Evolutionary conservation across 2,888 invertebrate genomes (phyloP), one percentile per base, ranked within the genome.

Genomic region (Bombylius major): DNA sequence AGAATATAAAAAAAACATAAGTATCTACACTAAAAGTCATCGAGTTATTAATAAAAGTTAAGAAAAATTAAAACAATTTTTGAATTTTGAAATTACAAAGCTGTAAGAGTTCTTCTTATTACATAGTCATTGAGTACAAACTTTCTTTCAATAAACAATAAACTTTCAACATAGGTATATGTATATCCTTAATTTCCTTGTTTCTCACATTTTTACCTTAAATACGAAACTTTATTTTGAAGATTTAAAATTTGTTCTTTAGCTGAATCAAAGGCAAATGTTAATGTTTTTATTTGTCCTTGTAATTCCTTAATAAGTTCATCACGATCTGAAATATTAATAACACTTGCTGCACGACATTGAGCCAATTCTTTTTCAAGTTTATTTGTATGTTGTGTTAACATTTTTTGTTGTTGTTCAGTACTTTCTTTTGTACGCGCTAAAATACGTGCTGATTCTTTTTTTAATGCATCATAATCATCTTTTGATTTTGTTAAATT

Each of bases 231-330:
- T 56, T 73, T 72, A 12, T 67, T 64, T 5, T 72, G 66, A 4
- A 74, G 61, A 0, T 69, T 66, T 5, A 70, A 67, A 45, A 74
- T 73, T 56, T 73, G 72, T 53, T 68, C 70, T 63, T 73, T 72
- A 4, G 73, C 72, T 6, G 71, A 68, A 57, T 72, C 72, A 47
- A 73, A 74, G 52, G 70, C 71, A 55, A 69, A 67, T 8, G 70
- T 71, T 12, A 74, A 59, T 8, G 67, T 67, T 46, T 69, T 69
- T 4, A 74, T 61, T 56, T 73, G 72, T 4, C 65, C 65, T 59
- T 73, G 71, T 56, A 74, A 61, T 54, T 72, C 69, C 42, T 67
- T 66, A 47, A 73, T 73, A 2, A 70, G 62, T 33, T 67, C 70
- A 55, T 74, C 72, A 0, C 73, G 69, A 53, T 74, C 72, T 53